phyloP scores from a whole-genome alignment of 2,888 invertebrate genomes.

The Miltochrista miniata region DNA sequence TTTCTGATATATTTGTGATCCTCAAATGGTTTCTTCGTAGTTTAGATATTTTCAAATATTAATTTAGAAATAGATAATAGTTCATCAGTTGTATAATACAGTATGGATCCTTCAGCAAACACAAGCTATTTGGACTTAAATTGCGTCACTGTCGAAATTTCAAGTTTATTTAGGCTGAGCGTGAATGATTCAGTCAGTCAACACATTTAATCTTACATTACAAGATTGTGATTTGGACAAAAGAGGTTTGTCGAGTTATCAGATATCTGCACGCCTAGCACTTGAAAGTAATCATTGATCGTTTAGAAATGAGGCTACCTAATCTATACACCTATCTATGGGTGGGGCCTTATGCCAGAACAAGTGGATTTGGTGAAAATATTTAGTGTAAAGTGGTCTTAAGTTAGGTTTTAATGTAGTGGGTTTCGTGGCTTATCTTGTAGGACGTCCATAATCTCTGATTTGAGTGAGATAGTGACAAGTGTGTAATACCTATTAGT shows the following conservation, averaged over 20 bases:
- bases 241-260: conserved; percentile 50
- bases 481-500: background rate
- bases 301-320: conserved; percentile 56
- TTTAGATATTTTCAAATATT: no score
- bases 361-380: conserved; percentile 7
- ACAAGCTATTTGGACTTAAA: no score
- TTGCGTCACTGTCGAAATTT: no score
- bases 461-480: background rate
- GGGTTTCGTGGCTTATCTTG: background rate
- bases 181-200: background rate
- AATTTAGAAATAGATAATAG: no score
- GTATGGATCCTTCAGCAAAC: no score
- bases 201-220: background rate
- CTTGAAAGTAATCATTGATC: conserved; percentile 49
- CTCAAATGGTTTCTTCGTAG: no score
- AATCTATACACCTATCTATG: conserved; percentile 38
- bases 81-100: no score
- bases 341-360: conserved; percentile 17
- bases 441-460: background rate
- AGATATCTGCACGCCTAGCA: conserved; percentile 27
- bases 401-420: conserved; percentile 7
- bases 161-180: no score
- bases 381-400: conserved; percentile 10
- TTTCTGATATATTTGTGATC: no score
- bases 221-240: conserved; percentile 28